Base-by-base conservation (phyloP, 2,113 vertebrate genomes). In the Tursiops truncatus region DNA sequence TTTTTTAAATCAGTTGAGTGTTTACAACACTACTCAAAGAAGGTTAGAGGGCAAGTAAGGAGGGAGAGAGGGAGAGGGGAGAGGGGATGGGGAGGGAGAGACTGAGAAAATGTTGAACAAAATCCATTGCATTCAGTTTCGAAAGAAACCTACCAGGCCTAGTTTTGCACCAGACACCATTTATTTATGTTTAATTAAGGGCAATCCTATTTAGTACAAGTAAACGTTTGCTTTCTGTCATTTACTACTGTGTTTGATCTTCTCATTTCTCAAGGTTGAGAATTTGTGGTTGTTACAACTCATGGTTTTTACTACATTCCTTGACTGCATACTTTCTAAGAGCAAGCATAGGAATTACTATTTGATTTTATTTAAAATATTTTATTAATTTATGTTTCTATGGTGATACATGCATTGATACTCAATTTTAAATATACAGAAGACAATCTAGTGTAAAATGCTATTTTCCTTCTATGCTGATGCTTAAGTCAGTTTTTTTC, bases 281-380 rank as follows among this genome's bases (percentile, higher is more conserved):
- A 38, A 60, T 63, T 53, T 80, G 20, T 83, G 36, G 25, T 82
- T 82, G 4, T 56, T 79, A 84, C 26, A 91, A 44, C 82, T 90
- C 9, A 10, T 33, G 23, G 36, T 41, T 65, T 17, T 84, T 62
- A 14, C 4, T 36, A 58, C 2, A 17, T 79, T 67, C 14, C 28
- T 86, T n/a, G 13, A 63, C 26, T 44, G 18, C 7, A 58, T 8
- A 2, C 25, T 80, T 84, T 79, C 2, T 25, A 44, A 88, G 56
- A 65, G 44, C 12, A 62, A 2, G 15, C 25, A 9, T 65, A 77
- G 15, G 33, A 86, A 74, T 81, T 56, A 41, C 44, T 63, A 47
- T 94, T 68, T 73, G 14, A 33, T 85, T 91, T 96, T 41, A 47
- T 76, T 90, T 67, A 36, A 90, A 53, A 74, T 81, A 94, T 60